Evolutionary conservation across 64 coral and sea anemone genomes (phyloP), one percentile per base, ranked within the genome.

Genomic region (Astreopora myriophthalma): DNA sequence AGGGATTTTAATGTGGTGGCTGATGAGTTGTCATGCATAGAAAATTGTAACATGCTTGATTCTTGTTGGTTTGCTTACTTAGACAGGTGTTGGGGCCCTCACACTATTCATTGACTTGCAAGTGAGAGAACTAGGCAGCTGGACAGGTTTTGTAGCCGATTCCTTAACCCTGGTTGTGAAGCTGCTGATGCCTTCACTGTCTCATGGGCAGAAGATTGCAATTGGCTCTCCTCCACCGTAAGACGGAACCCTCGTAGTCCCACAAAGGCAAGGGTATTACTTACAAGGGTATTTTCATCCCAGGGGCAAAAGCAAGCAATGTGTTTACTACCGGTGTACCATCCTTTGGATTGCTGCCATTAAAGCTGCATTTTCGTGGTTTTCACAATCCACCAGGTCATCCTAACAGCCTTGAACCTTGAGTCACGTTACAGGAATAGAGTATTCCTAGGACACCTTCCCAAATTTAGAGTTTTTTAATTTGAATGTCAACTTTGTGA

Each of bases 191-290:
- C 48, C 5, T 90, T 90, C 62, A 90, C 75, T 34, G 71, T 32
- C 16, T 74, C 26, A 17, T 32, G 71, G 34, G 71, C 71, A 32
- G 34, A 30, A 11, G 67, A 84, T 44, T 73, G 84, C 48, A 91
- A 84, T 17, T 91, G 89, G 89, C 35, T 91, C 84, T 69, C 89
- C 44, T 8, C 65, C 89, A 74, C 68, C 89, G 46, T 73, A 91
- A 40, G 58, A 67, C 30, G 76, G 76, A 36, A 91, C 77, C 30
- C 27, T 91, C 36, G 4, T 84, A 23, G 65, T 91, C 34, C 89
- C 62, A 52, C 40, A 91, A 40, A 82, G 75, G 76, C 76, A 10
- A 88, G 30, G 8, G 46, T 88, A 30, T 71, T 27, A 13, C 69
- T 22, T 88, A 74, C 20, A 27, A 74, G 46, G 86, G 86, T 35